Base-by-base conservation (phyloP, 2,888 invertebrate genomes). In the Scaptomyza flava region DNA sequence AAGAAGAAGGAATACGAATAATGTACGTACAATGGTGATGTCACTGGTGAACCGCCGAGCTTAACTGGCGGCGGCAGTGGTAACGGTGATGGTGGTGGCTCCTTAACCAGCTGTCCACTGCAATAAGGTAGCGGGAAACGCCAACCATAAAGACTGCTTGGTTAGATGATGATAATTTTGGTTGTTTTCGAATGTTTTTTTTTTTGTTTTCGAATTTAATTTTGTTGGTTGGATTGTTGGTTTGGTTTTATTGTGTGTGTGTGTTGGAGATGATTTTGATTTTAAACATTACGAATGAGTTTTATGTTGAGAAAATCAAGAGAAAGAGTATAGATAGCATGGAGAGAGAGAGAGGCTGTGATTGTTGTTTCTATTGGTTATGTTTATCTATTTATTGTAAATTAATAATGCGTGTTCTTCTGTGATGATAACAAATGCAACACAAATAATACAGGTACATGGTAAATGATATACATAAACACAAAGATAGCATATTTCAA, bases 41-140 rank as follows among this genome's bases (percentile, higher is more conserved):
- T 93, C 92, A 91, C 89, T 88, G 95, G 95, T 91, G 95, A 94
- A 87, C 94, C 94, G 92, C 94, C 94, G 93, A 95, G 93, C 94
- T 95, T 95, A 93, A 95, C 95, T 89, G 95, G 95, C 91, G 95
- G 95, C 91, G 95, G 95, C 93, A 95, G 93, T 92, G 95, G 95
- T 93, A 95, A 94, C 93, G 95, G 95, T 93, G 95, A 95, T 91
- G 95, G 95, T 93, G 95, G 95, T 88, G 95, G 94, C 93, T 95
- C 95, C 94, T 95, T 95, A 89, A 92, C 91, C 87, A 92, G 89
- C 89, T 92, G 92, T 94, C 96, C 96, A 95, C 96, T 96, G 96
- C 96, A 96, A 96, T 97, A 96, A 95, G 96, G 96, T 95, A 97
- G 96, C 94, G 97, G 96, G 95, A 96, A 97, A 95, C 96, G 96